Percentiles rank a stretch among this genome's conserved stretches.
Evolutionary conservation across 2,888 invertebrate species (phyloP).

Genomic region (Tethea ocularis): DNA sequence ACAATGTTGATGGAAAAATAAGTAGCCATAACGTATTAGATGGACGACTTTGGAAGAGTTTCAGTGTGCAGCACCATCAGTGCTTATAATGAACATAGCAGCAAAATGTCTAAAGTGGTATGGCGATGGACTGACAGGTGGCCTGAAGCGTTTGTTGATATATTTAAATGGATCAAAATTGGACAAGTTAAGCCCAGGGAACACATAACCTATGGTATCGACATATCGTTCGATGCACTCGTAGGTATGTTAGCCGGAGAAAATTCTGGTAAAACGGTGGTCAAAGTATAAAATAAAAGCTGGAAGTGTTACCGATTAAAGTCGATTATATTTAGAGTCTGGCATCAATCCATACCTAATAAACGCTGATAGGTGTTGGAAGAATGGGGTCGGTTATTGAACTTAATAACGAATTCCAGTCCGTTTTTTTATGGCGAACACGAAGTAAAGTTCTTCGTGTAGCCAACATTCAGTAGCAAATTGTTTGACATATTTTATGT

Average conservation of each 20-base stretch:
- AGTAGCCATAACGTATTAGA: conserved; percentile 81
- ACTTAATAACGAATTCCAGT: no score
- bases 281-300: conserved; percentile 75
- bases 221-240: conserved; percentile 86
- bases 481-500: no score
- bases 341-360: no score
- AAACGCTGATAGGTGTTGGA: no score
- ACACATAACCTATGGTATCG: conserved; percentile 85
- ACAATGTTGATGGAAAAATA: conserved; percentile 88
- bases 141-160: background rate
- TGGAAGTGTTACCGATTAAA: no score
- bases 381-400: no score
- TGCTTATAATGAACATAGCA: conserved; percentile 73
- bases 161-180: background rate
- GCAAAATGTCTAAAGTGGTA: conserved; percentile 34
- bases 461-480: no score
- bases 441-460: no score
- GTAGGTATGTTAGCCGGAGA: conserved; percentile 81
- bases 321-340: background rate
- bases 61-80: conserved; percentile 85
- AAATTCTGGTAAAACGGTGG: conserved; percentile 80
- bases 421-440: no score
- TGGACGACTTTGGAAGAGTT: conserved; percentile 83
- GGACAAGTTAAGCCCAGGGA: conserved; percentile 68
- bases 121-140: conserved; percentile 74